Base-by-base conservation (phyloP, 1,140 invertebrate genomes). In the Tenebrio molitor region DNA sequence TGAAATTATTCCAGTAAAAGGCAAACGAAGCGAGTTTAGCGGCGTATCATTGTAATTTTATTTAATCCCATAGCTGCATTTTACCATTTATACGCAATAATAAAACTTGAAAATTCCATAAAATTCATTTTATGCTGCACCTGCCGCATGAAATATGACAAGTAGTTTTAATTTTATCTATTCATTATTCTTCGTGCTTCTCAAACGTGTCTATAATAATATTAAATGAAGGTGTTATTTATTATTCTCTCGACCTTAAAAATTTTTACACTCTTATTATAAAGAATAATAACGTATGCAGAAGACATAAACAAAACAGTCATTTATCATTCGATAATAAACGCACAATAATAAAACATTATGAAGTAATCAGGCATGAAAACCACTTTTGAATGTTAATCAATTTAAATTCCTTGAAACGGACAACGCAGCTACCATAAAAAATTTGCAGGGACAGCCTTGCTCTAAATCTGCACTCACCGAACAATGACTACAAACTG, bases 301-400 rank as follows among this genome's bases (percentile, higher is more conserved):
- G 50, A 58, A 58, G 50, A 58, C 50, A 58, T 29, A 58, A 58
- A 58, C 50, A 58, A 58, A 58, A 29, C 50, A 34, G 23, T 58
- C 21, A 58, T 58, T 58, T 29, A 58, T 58, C 50, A 58, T 58
- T 29, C 50, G 29, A 21, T 29, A 58, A 58, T 58, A 58, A 58
- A 58, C 29, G 50, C 50, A 29, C 19, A 58, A 58, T 58, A 58
- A 58, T 58, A 58, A 58, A 58, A 58, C 50, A 58, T 39, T 39
- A 39, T 58, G 50, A 58, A 58, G 50, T 58, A 58, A 58, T 58
- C 50, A 29, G 46, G 46, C 10, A 53, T 12, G 12, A 15, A 19
- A 25, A 12, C 50, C 12, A 58, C 50, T 58, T 58, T 29, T 58
- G 50, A 58, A 58, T 58, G 50, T 58, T 17, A 58, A 58, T 58